Evolutionary conservation across 2,888 invertebrate genomes (phyloP).

Genomic region (Timema podura): DNA sequence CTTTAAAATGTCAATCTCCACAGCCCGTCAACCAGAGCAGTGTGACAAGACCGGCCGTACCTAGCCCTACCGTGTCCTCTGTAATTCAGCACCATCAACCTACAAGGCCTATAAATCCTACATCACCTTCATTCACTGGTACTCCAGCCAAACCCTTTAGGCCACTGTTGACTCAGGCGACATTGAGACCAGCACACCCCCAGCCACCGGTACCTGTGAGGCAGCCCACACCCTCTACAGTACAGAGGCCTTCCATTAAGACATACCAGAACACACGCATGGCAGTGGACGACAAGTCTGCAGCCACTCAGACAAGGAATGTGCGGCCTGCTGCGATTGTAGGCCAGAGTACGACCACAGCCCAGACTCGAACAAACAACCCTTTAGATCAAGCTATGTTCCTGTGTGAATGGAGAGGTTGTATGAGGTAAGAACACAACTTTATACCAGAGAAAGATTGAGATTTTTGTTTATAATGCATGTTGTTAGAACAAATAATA

Average conservation of each 20-base stretch:
- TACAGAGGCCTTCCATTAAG: background rate
- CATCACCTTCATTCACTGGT: too few species aligned
- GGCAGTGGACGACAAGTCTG: background rate
- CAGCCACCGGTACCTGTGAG: background rate
- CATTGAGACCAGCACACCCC: background rate
- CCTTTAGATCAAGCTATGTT: constrained; percentile 32
- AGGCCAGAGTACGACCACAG: constrained; percentile 19
- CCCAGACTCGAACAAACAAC: constrained; percentile 19
- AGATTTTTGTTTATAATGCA: too few species aligned
- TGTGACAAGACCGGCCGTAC: background rate
- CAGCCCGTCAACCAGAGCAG: background rate
- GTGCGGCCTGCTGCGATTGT: background rate
- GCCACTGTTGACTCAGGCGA: background rate
- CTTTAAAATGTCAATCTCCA: background rate
- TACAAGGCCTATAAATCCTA: background rate
- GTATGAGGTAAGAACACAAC: constrained; percentile 53
- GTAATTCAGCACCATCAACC: background rate
- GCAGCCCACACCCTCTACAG: background rate
- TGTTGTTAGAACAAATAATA: too few species aligned
- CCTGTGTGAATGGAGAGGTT: constrained; percentile 92
- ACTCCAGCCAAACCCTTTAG: too few species aligned
- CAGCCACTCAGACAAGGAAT: background rate
- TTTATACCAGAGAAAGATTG: too few species aligned
- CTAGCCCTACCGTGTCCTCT: constrained; percentile 1
- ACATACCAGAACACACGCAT: constrained; percentile 10